These are phyloP conservation scores for Cathartes aura DNA, from an alignment of 2,113 vertebrate species.

Conservation along the genomic window DNA sequence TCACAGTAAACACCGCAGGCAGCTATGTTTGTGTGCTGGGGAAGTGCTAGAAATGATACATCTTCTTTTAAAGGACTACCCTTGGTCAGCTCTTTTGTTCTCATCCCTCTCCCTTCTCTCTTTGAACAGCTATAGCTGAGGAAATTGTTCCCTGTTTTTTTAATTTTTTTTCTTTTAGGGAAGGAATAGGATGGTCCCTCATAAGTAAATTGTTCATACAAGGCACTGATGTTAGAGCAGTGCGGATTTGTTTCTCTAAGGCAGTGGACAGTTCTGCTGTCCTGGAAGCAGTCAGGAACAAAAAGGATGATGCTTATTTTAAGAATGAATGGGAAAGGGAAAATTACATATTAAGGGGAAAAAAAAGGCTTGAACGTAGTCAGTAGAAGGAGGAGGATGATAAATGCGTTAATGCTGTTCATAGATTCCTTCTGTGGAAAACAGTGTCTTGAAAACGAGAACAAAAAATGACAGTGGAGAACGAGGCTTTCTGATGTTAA, in stretches of 20 bases:
- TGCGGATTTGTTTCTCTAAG: accelerated
- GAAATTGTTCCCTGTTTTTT: neutral
- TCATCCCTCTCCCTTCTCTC: neutral
- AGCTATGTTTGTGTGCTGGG: neutral
- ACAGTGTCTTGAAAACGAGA: neutral
- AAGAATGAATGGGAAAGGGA: neutral
- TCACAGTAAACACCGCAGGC: accelerated
- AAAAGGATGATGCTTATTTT: neutral
- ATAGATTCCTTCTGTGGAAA: neutral
- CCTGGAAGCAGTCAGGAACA: neutral
- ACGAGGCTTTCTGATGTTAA: neutral
- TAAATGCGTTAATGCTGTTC: neutral
- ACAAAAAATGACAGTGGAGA: neutral
- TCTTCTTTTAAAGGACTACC: neutral
- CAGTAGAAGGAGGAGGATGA: neutral
- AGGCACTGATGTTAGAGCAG: neutral
- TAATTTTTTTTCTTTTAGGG: neutral
- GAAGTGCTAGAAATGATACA: neutral
- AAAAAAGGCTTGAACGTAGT: neutral
- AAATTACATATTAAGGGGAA: neutral
- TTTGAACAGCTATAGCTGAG: neutral
- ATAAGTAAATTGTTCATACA: accelerated
- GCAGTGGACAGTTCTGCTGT: neutral
- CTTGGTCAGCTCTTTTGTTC: neutral
- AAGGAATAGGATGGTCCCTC: neutral